Base-by-base conservation (phyloP, 2,797 vertebrate species). In the Etheostoma nigrum region DNA sequence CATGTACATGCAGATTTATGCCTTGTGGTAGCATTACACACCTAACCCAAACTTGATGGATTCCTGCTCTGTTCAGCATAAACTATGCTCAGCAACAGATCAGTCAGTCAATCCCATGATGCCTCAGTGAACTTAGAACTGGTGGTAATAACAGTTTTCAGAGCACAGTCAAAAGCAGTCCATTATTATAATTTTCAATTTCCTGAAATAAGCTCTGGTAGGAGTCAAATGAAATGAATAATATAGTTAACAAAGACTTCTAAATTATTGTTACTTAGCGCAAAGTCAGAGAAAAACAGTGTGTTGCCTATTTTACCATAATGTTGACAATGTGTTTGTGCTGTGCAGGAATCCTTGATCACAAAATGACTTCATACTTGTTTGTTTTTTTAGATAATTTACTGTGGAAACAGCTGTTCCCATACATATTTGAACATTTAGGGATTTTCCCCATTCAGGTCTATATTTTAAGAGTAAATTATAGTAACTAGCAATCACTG, bases 61-160 rank as follows among this genome's bases (percentile, higher is more conserved):
- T 72, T 81, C 40, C 71, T 78, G 76, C 52, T 69, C 42, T 25
- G 8, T 58, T 71, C 53, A 44, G 67, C 18, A 12, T 67, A 54
- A 68, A 74, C 23, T 8, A 4, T 49, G 58, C 60, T 40, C 36
- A 40, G 81, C 53, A 64, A 69, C 66, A 65, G 67, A 91, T 88
- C 58, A 79, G 85, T 86, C 87, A 90, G 68, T 78, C 58, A 62
- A 78, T 86, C 69, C 30, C 63, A 74, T 55, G 57, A 72, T 71
- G 74, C 78, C 13, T 61, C 66, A 79, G 58, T 58, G 54, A 67
- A 52, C 15, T 60, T 60, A 66, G 45, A 68, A 49, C 44, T 58
- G 63, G 69, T 27, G 19, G 58, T 51, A 67, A 30, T 14, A 62
- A 30, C 66, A 42, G 12, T 33, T 16, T 15, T n/a, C 42, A 23